Evolutionary conservation across 1,140 invertebrate genomes (phyloP).

Genomic region (Dolichoris vasculosae): DNA sequence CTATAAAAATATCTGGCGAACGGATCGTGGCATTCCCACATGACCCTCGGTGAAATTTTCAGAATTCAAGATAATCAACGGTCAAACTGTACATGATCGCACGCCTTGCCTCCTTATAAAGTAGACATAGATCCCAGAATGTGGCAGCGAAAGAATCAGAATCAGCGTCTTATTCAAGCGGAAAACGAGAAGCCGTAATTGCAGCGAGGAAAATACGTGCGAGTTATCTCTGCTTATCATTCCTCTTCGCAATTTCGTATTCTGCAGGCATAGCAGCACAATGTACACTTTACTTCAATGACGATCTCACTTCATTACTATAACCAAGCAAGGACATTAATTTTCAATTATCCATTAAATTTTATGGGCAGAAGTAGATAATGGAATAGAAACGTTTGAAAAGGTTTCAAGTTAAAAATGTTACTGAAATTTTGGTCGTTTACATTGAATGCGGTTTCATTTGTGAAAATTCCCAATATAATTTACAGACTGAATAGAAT

Average conservation of each 20-base stretch:
- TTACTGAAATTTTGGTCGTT: background rate
- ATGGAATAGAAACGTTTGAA: background rate
- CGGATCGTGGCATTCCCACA: background rate
- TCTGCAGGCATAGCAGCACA: constrained; percentile 9
- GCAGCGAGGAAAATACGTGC: constrained; percentile 23
- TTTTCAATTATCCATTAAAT: constrained; percentile 25
- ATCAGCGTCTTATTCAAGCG: constrained; percentile 27
- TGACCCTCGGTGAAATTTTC: constrained; percentile 17
- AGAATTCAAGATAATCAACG: background rate
- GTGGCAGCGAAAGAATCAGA: constrained; percentile 4
- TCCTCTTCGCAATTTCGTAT: constrained; percentile 38
- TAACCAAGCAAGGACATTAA: background rate
- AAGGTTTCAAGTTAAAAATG: background rate
- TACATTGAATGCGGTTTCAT: background rate
- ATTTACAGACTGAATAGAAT: background rate
- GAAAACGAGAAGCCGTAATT: constrained; percentile 31
- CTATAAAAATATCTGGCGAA: background rate
- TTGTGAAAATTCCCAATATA: background rate
- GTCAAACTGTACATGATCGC: constrained; percentile 12
- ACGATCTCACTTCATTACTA: constrained; percentile 33
- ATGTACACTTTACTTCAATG: background rate
- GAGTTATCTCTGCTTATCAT: constrained; percentile 32
- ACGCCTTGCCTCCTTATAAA: constrained; percentile 39
- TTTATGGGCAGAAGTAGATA: background rate
- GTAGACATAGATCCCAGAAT: constrained; percentile 1